Base-by-base conservation (phyloP, 2,113 vertebrate genomes). In the Bathybates hornii region DNA sequence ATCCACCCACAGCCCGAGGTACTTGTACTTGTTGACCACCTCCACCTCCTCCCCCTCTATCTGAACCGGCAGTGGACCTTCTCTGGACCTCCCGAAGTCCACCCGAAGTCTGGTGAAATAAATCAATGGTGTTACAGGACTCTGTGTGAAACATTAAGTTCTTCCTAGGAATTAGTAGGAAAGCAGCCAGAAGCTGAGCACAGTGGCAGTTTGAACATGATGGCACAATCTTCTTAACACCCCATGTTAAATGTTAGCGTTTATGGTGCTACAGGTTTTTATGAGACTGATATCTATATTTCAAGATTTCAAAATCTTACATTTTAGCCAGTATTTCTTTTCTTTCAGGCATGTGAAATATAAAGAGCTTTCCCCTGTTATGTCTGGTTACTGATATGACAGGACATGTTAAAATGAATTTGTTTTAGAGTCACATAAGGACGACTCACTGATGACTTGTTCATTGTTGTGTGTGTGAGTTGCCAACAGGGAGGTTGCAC, bases 171-270 rank as follows among this genome's bases (percentile, higher is more conserved):
- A 6, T 24, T 24, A 13, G 11, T 24, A 7, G 11, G 21, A 56
- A 56, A 56, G 21, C 3, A 24, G n/a, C n/a, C 53, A 54, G 61
- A n/a, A n/a, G 61, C 6, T n/a, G 17, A 12, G 10, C 32, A 1
- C 32, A 66, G 56, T 36, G 32, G 32, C 61, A 12, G 32, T 63
- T 36, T 36, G 17, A 36, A 66, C 32, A 36, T 5, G 17, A 7
- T 66, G 61, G 61, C 61, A 66, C 61, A 66, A 4, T 36, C 61
- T 66, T 66, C 16, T 36, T 63, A 36, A 63, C 29, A 63, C 5
- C 9, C 1, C 29, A 0, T 63, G 9, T 36, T 63, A 34, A 34
- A 63, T 11, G 59, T 61, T 61, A 34, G 0, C 1, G 0, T 6
- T 34, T 6, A 63, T 63, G 59, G 1, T 0, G 29, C 2, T 63